Conservation (phyloP, 1,140 invertebrate species). For the Scaptodrosophila lebanonensis region DNA sequence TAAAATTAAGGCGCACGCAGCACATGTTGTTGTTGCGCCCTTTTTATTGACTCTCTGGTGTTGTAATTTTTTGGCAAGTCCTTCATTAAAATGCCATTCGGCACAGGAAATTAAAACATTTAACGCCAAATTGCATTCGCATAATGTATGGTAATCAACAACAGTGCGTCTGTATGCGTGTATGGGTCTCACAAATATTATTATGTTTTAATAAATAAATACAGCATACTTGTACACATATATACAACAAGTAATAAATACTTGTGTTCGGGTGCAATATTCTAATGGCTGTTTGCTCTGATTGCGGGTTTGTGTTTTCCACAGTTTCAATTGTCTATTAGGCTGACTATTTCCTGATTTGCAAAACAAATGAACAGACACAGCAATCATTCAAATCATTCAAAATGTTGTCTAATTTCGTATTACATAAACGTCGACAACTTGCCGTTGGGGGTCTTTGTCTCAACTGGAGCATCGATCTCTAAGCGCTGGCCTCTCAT, state of each 20-base stretch:
- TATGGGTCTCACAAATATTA: constrained; percentile 11
- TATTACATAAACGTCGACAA: constrained; percentile 62
- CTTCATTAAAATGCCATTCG: constrained; percentile 76
- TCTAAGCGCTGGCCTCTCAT: constrained; percentile 11
- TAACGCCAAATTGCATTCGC: constrained; percentile 45
- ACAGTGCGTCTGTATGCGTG: constrained; percentile 40
- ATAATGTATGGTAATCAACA: constrained; percentile 32
- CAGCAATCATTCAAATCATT: constrained; percentile 68
- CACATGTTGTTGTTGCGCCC: constrained; percentile 16
- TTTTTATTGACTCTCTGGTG: constrained; percentile 21
- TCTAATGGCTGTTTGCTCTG: not conserved
- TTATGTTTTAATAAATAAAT: constrained; percentile 41
- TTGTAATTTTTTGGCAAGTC: constrained; percentile 56
- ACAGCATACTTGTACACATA: constrained; percentile 13
- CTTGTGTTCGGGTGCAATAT: too few species aligned
- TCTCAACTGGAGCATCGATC: constrained; percentile 13
- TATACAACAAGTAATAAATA: too few species aligned
- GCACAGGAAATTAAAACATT: constrained; percentile 74
- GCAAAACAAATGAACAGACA: constrained; percentile 37
- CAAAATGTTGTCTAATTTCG: constrained; percentile 71
- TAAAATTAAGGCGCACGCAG: constrained; percentile 52
- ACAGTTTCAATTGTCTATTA: constrained; percentile 24
- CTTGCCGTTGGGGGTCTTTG: constrained; percentile 35
- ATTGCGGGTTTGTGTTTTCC: not conserved
- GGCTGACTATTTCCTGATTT: constrained; percentile 54